A percentile compares a stretch with the other conserved stretches of the same genome.
Evolutionary conservation across 2,888 invertebrate species (phyloP).

Genomic region (Cheilosia pagana): DNA sequence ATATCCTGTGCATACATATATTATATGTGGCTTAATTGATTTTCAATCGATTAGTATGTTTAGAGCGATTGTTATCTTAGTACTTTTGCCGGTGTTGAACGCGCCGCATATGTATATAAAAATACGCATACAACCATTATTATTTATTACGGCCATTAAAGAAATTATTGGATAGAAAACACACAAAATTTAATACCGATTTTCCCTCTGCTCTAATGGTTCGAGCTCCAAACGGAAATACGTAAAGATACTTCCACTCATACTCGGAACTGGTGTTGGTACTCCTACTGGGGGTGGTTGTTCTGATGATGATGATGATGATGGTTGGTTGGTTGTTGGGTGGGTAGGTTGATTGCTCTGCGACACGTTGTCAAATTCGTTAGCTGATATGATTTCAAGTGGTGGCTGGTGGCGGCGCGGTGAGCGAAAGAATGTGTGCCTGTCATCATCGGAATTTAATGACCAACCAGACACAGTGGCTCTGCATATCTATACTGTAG

Average conservation of each 20-base stretch:
- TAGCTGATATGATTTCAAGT: neutral
- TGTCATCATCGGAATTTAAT: constrained; percentile 14
- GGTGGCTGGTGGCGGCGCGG: neutral
- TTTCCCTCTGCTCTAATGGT: neutral
- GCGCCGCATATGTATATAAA: neutral
- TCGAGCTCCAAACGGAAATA: neutral
- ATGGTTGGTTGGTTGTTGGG: neutral
- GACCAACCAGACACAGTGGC: constrained; percentile 4
- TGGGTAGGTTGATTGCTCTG: neutral
- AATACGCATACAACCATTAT: neutral
- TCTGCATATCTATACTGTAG: neutral
- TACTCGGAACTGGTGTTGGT: neutral
- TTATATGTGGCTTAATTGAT: neutral
- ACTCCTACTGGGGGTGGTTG: neutral
- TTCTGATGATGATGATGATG: neutral
- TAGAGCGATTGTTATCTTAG: constrained; percentile 7
- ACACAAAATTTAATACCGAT: constrained; percentile 7
- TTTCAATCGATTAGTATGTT: constrained; percentile 23
- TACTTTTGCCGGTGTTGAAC: neutral
- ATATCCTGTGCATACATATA: neutral
- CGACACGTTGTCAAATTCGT: constrained; percentile 16
- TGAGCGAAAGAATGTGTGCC: neutral
- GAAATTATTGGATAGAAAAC: constrained; percentile 4
- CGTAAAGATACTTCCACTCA: neutral
- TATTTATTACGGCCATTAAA: constrained; percentile 13